phyloP scores from a whole-genome alignment of 1,140 invertebrate species.

The Apis mellifera region DNA sequence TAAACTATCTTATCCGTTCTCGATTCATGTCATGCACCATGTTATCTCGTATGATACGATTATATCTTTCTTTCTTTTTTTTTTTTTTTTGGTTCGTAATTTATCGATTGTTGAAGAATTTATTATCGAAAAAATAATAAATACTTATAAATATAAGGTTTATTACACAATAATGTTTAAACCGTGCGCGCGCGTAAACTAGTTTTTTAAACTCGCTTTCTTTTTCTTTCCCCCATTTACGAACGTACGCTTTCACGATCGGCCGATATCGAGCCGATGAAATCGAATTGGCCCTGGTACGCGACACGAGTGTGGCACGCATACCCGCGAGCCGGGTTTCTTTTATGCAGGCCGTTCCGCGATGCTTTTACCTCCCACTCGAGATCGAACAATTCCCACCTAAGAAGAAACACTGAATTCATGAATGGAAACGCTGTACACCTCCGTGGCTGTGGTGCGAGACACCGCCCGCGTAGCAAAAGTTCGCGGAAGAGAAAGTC shows the following conservation, averaged over 20 bases:
- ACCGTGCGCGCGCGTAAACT: not conserved
- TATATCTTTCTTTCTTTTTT: no score
- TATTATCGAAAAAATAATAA: no score
- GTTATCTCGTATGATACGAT: no score
- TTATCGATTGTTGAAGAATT: no score
- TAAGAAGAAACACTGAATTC: conserved; percentile 53
- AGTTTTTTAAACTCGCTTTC: not conserved
- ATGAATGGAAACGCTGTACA: conserved; percentile 60
- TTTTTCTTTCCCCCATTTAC: not conserved
- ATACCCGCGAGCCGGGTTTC: conserved; percentile 7
- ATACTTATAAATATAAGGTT: no score
- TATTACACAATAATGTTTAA: no score
- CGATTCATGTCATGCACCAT: no score
- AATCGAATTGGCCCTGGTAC: conserved; percentile 1
- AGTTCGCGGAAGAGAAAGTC: conserved; percentile 72
- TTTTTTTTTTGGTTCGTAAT: no score
- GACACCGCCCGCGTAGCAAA: conserved; percentile 59
- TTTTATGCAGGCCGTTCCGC: conserved; percentile 28
- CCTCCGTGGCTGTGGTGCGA: conserved; percentile 36
- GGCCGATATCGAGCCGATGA: not conserved
- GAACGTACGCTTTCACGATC: not conserved
- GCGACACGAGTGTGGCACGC: not conserved
- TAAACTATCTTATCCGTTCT: no score
- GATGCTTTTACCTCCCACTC: conserved; percentile 56
- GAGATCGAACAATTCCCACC: conserved; percentile 55